Percentiles rank a stretch among this genome's conserved stretches.
phyloP scores from a whole-genome alignment of 2,797 vertebrate genomes.

The Acrossocheilus wenchowensis region DNA sequence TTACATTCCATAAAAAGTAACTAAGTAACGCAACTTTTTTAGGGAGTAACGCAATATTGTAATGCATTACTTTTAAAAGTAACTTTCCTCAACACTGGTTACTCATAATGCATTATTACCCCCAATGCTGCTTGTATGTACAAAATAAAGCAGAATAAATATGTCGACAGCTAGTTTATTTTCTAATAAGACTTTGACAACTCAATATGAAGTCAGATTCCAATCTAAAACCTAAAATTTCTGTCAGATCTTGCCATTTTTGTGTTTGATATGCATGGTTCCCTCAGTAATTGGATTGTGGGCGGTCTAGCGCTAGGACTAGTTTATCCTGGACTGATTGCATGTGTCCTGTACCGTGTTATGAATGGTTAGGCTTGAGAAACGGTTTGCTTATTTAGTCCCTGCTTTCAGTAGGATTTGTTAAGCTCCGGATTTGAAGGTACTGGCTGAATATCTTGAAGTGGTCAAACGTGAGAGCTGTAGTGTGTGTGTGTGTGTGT shows the following conservation, averaged over 20 bases:
- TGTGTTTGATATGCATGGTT: not conserved
- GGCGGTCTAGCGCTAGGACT: not conserved
- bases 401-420: constrained; percentile 15
- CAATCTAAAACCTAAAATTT: not conserved
- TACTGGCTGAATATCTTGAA: constrained; percentile 22
- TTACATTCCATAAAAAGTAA: too few species aligned
- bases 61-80: too few species aligned
- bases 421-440: not conserved
- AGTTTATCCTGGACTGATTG: constrained; percentile 31
- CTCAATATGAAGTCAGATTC: not conserved
- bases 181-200: not conserved
- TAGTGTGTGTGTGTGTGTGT: constrained; percentile 46
- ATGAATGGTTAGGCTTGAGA: constrained; percentile 26
- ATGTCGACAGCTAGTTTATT: not conserved
- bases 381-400: constrained; percentile 26
- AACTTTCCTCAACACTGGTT: not conserved
- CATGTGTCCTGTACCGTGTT: constrained; percentile 1
- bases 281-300: not conserved
- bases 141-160: not conserved
- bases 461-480: constrained; percentile 9
- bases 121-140: not conserved
- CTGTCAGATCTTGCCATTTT: not conserved
- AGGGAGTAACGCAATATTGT: too few species aligned
- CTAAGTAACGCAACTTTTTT: too few species aligned
- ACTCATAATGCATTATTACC: not conserved